Conservation (phyloP, 2,113 vertebrate species). For the Chauna torquata region DNA sequence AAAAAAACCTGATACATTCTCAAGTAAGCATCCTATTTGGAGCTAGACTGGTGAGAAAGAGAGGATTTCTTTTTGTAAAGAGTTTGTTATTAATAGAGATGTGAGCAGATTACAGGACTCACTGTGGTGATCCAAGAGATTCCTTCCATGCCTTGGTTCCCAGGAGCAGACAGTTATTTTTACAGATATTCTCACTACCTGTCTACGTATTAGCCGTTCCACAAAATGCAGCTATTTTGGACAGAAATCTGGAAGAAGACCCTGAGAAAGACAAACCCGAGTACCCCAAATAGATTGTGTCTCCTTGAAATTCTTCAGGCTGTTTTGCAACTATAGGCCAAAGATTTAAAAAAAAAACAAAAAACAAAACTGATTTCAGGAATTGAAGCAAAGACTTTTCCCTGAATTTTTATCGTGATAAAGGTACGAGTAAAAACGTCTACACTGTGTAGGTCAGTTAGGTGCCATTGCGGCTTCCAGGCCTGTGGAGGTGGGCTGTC, state of each 20-base stretch:
- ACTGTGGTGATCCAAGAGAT: not conserved
- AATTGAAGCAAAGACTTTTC: not conserved
- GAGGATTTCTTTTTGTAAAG: too few species aligned
- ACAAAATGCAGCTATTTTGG: not conserved
- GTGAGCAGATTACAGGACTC: not conserved
- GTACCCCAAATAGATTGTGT: not conserved
- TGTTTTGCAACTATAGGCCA: not conserved
- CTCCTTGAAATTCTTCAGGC: not conserved
- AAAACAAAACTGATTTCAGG: not conserved
- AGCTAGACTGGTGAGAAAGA: not conserved
- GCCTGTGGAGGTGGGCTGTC: not conserved
- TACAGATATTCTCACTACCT: not conserved
- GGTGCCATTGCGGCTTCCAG: not conserved
- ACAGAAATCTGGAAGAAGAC: not conserved
- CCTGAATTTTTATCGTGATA: not conserved
- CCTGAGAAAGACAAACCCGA: not conserved
- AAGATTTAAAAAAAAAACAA: too few species aligned
- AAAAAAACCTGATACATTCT: too few species aligned
- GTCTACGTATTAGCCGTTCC: not conserved
- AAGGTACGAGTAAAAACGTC: not conserved
- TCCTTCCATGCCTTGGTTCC: not conserved
- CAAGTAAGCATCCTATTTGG: too few species aligned
- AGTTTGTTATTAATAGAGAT: not conserved
- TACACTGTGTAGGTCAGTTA: not conserved
- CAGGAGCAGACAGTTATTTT: not conserved